Evolutionary conservation across 1,140 invertebrate species (phyloP).

Genomic region (Trichonephila clavata): DNA sequence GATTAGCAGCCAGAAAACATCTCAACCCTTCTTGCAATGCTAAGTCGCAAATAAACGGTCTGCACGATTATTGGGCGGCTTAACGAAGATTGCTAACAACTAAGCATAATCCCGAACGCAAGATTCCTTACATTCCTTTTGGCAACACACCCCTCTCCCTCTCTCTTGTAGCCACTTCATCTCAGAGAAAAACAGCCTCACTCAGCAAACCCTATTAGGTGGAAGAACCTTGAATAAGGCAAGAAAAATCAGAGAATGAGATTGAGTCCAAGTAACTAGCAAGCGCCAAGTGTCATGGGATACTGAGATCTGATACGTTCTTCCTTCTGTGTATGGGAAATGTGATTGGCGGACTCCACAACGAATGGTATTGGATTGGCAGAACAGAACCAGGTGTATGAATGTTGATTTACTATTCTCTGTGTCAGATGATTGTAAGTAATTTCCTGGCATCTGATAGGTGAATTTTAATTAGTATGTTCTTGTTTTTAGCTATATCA

Average conservation of each 20-base stretch:
- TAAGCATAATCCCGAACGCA: conserved; percentile 23
- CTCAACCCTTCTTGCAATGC: background rate
- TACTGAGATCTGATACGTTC: conserved; percentile 9
- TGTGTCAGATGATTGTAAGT: too few relatives aligned
- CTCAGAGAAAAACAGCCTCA: background rate
- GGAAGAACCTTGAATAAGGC: background rate
- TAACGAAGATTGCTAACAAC: conserved; percentile 44
- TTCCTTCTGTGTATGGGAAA: background rate
- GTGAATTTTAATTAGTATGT: too few relatives aligned
- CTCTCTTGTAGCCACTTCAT: background rate
- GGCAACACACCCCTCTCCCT: background rate
- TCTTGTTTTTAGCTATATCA: too few relatives aligned
- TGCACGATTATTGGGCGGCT: conserved; percentile 6
- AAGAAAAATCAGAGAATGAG: background rate
- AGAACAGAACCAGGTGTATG: background rate
- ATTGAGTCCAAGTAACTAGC: background rate
- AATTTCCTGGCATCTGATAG: too few relatives aligned
- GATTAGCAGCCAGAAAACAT: background rate
- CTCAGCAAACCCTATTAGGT: conserved; percentile 32
- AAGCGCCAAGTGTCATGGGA: background rate
- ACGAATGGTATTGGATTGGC: background rate
- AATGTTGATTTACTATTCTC: too few relatives aligned
- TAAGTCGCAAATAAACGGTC: conserved; percentile 30
- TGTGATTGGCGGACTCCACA: background rate
- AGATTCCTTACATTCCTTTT: background rate